Evolutionary conservation across 2,113 vertebrate genomes (phyloP).

Genomic region (Philantomba maxwellii): DNA sequence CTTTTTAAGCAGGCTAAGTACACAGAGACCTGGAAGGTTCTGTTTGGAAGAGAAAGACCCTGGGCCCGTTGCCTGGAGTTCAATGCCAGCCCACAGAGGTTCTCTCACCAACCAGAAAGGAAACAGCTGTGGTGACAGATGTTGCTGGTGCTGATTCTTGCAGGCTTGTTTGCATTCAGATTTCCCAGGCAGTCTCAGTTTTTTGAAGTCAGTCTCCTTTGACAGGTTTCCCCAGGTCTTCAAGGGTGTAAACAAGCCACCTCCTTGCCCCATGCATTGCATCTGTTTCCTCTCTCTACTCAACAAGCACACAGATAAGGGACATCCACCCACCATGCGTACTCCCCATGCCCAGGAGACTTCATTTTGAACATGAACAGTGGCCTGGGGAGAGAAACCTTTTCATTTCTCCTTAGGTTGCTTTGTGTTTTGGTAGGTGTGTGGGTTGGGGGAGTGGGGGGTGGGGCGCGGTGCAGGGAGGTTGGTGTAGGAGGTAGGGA

Average conservation of each 20-base stretch:
- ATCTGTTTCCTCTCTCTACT: not conserved
- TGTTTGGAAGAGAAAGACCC: slow-evolving; percentile 24
- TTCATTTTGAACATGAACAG: not conserved
- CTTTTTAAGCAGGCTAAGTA: not conserved
- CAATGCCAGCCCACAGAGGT: slow-evolving; percentile 5
- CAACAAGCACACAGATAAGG: not conserved
- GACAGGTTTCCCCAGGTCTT: slow-evolving; percentile 42
- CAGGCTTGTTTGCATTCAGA: slow-evolving; percentile 55
- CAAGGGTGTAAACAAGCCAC: not conserved
- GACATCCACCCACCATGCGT: not conserved
- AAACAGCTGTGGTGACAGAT: slow-evolving; percentile 72
- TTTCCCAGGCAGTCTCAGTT: slow-evolving; percentile 49
- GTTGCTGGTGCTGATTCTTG: slow-evolving; percentile 55
- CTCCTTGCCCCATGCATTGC: not conserved
- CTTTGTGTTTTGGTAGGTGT: not conserved
- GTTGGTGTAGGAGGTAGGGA: not conserved
- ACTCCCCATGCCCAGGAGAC: not conserved
- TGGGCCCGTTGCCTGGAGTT: not conserved
- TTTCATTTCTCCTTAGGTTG: not conserved
- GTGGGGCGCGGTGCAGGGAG: not conserved
- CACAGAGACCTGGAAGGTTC: not conserved
- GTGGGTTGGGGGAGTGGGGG: too few relatives aligned
- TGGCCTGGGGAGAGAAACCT: not conserved
- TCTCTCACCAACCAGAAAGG: slow-evolving; percentile 59
- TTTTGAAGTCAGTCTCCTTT: slow-evolving; percentile 56